These are phyloP conservation scores for Mamestra configurata DNA, from an alignment of 1,140 invertebrate genomes.

Conservation along the genomic window DNA sequence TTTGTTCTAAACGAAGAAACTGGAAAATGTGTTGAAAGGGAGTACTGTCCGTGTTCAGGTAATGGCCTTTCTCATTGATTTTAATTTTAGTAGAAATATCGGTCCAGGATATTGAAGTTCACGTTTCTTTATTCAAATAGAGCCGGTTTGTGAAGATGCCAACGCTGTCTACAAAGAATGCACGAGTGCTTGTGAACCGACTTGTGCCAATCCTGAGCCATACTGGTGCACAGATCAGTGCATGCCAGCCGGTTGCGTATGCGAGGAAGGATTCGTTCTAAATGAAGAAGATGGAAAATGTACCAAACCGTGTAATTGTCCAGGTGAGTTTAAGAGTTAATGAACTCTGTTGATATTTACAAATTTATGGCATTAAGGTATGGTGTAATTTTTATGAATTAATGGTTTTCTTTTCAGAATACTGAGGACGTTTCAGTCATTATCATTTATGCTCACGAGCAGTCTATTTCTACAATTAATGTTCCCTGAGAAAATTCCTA, in stretches of 20 bases:
- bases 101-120: too few species aligned
- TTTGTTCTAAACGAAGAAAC: slow-evolving; percentile 34
- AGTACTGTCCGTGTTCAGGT: too few species aligned
- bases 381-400: too few species aligned
- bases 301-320: slow-evolving; percentile 43
- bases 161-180: neutral
- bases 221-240: slow-evolving; percentile 8
- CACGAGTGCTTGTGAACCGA: neutral
- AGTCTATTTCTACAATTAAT: neutral
- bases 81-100: too few species aligned
- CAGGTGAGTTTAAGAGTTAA: slow-evolving; percentile 29
- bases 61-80: too few species aligned
- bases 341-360: too few species aligned
- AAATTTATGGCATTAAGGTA: too few species aligned
- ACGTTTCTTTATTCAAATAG: neutral
- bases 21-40: too few species aligned
- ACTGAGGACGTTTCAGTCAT: too few species aligned
- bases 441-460: too few species aligned
- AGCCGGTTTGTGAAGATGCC: neutral
- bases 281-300: slow-evolving; percentile 45
- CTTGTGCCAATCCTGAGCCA: neutral
- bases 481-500: neutral
- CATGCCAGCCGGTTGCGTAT: slow-evolving; percentile 44
- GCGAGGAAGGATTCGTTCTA: slow-evolving; percentile 51
- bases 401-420: too few species aligned